Conservation (phyloP, 2,888 invertebrate genomes). For the Eudasyphora cyanicolor region DNA sequence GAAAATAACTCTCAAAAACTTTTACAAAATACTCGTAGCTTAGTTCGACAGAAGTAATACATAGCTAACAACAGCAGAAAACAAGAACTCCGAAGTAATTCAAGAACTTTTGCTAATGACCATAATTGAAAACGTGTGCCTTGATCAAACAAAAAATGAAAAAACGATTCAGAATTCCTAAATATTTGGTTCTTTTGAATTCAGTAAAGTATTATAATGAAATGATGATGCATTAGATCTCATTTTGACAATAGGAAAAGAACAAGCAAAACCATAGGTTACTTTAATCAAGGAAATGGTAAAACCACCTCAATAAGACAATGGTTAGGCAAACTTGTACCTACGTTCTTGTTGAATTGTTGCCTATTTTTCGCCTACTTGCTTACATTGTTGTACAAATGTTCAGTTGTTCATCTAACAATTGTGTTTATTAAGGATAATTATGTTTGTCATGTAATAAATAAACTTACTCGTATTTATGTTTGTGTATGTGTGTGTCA, state of each 20-base stretch:
- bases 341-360: not conserved
- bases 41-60: not conserved
- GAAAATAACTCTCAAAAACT: conserved; percentile 11
- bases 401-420: conserved; percentile 33
- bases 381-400: conserved; percentile 34
- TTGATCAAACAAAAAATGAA: not conserved
- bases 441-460: conserved; percentile 33
- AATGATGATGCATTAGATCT: conserved; percentile 9
- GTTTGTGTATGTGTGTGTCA: conserved; percentile 4
- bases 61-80: not conserved
- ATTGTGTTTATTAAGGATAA: conserved; percentile 56
- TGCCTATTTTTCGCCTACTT: not conserved
- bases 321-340: conserved; percentile 1
- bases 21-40: conserved; percentile 13
- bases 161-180: too few relatives aligned
- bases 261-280: not conserved
- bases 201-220: too few relatives aligned
- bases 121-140: conserved; percentile 55
- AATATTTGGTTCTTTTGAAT: too few relatives aligned
- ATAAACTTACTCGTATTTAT: not conserved
- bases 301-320: too few relatives aligned
- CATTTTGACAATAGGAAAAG: not conserved
- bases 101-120: conserved; percentile 51
- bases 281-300: not conserved
- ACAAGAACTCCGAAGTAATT: conserved; percentile 31